Conservation (phyloP, 2,797 vertebrate genomes). For the Myioborus miniatus region DNA sequence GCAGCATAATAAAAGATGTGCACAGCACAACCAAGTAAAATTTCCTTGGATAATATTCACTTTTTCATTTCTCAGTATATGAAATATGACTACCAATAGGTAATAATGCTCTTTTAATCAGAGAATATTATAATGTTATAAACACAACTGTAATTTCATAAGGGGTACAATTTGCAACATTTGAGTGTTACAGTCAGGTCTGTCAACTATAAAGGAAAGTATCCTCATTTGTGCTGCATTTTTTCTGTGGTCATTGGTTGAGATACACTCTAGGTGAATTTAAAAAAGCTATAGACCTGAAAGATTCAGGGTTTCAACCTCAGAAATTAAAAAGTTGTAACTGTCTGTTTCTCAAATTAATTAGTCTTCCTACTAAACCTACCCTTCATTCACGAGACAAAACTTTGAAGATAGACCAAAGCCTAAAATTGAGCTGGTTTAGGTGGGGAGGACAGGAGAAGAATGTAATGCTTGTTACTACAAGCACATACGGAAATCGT, state of each 20-base stretch:
- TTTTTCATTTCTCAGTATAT: not conserved
- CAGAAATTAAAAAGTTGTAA: not conserved
- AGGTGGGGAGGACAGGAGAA: not conserved
- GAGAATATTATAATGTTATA: not conserved
- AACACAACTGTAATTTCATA: not conserved
- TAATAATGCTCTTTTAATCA: not conserved
- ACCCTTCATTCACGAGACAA: not conserved
- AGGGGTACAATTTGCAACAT: not conserved
- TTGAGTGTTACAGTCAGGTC: not conserved
- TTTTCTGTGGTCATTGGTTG: not conserved
- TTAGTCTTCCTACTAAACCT: not conserved
- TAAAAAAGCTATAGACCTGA: not conserved
- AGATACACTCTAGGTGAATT: not conserved
- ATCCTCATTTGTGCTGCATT: not conserved
- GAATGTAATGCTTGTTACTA: not conserved
- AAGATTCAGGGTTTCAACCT: not conserved
- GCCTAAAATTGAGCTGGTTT: not conserved
- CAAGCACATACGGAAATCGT: not conserved
- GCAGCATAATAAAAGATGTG: not conserved
- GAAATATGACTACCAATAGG: not conserved
- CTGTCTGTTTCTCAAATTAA: not conserved
- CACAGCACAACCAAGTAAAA: not conserved
- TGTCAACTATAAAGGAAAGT: not conserved
- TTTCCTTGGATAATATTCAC: not conserved
- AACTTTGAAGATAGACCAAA: not conserved